Percentiles rank a stretch among this genome's conserved stretches.
Evolutionary conservation across 2,797 vertebrate species (phyloP).

Genomic region (Neomorphus geoffroyi): DNA sequence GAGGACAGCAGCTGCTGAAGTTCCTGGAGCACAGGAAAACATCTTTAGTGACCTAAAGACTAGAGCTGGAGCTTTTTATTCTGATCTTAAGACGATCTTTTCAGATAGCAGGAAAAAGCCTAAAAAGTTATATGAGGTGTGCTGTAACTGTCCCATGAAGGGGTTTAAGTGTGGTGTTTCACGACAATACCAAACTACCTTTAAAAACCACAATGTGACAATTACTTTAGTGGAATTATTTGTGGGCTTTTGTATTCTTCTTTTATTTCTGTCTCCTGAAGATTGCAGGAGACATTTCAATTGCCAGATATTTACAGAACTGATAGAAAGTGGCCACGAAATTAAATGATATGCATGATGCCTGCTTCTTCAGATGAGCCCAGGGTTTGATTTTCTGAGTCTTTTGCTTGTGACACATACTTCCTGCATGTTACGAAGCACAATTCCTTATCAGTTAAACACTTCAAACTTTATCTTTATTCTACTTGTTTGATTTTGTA

Average conservation of each 20-base stretch:
- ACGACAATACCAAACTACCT: not conserved
- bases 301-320: not conserved
- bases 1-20: not conserved
- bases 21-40: not conserved
- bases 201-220: not conserved
- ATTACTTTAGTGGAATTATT: not conserved
- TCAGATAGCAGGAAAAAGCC: not conserved
- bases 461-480: not conserved
- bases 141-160: not conserved
- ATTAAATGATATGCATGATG: not conserved
- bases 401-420: not conserved
- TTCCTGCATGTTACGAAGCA: not conserved
- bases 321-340: not conserved
- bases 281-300: not conserved
- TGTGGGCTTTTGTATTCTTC: not conserved
- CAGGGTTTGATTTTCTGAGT: not conserved
- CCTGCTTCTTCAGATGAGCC: not conserved
- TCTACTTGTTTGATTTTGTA: not conserved
- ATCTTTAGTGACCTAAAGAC: not conserved
- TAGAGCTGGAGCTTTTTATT: not conserved
- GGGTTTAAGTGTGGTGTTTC: not conserved
- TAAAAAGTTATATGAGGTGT: not conserved
- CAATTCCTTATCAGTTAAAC: not conserved
- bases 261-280: not conserved
- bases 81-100: not conserved